These are phyloP conservation scores for Varanus komodoensis DNA, from an alignment of 2,113 vertebrate genomes.

Conservation along the genomic window DNA sequence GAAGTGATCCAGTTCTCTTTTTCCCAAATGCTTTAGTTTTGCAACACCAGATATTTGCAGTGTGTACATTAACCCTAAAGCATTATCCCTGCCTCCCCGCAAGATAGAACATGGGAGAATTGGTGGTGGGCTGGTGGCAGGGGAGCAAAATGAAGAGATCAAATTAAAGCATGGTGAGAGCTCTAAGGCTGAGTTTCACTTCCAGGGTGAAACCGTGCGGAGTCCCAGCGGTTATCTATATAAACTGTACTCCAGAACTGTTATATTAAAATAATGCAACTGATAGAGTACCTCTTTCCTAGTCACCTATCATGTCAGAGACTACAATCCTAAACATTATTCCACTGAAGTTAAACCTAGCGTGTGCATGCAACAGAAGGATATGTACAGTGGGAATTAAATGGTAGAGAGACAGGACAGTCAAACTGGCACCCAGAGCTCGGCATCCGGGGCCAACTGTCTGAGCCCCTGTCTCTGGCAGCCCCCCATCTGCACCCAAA, in stretches of 20 bases:
- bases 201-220: background rate
- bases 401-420: background rate
- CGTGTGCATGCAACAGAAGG: background rate
- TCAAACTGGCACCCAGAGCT: background rate
- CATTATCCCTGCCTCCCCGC: background rate
- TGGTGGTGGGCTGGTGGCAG: background rate
- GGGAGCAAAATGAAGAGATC: background rate
- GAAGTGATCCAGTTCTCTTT: background rate
- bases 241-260: background rate
- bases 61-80: background rate
- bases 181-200: background rate
- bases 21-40: background rate
- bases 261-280: background rate
- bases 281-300: background rate
- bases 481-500: background rate
- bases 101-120: background rate
- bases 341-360: background rate
- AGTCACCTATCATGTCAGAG: background rate
- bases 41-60: conserved; percentile 4
- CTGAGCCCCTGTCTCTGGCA: background rate
- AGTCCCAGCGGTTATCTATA: background rate
- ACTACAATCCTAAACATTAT: background rate
- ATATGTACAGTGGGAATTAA: background rate
- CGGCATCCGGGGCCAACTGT: background rate
- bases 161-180: background rate